Evolutionary conservation across 2,113 vertebrate genomes (phyloP).

Genomic region (Noctilio leporinus): DNA sequence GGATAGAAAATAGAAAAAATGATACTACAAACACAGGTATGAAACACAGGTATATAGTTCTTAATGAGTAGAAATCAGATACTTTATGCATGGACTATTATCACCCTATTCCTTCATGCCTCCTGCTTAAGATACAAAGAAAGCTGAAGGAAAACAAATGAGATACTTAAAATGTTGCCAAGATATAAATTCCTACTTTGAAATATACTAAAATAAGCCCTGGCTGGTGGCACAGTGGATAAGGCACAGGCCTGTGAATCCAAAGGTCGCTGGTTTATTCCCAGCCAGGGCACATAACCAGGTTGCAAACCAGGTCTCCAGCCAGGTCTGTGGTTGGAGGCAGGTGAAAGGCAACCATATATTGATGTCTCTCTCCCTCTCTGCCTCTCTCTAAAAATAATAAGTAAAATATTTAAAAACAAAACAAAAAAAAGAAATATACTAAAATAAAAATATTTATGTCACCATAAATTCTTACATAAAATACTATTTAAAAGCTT

Average conservation of each 20-base stretch:
- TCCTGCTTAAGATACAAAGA: slow-evolving; percentile 69
- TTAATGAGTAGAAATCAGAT: slow-evolving; percentile 51
- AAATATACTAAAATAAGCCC: neutral
- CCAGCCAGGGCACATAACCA: too few species aligned
- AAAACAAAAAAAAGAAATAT: too few species aligned
- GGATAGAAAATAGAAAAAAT: slow-evolving; percentile 33
- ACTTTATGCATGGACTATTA: slow-evolving; percentile 41
- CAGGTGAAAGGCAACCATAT: too few species aligned
- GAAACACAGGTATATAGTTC: slow-evolving; percentile 43
- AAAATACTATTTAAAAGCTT: neutral
- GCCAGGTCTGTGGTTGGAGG: too few species aligned
- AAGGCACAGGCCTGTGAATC: too few species aligned
- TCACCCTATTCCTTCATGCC: slow-evolving; percentile 60
- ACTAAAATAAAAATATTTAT: slow-evolving; percentile 4
- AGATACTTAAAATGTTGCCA: slow-evolving; percentile 30
- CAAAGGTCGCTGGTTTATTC: too few species aligned
- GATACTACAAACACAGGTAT: slow-evolving; percentile 25
- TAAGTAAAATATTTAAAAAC: too few species aligned
- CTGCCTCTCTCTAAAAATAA: too few species aligned
- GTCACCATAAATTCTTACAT: neutral
- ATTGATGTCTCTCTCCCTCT: too few species aligned
- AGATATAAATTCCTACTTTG: neutral
- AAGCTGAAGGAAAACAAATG: slow-evolving; percentile 65
- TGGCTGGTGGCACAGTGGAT: too few species aligned
- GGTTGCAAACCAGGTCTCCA: too few species aligned